Conservation (phyloP, 2,797 vertebrate genomes). For the Babyrousa celebensis region DNA sequence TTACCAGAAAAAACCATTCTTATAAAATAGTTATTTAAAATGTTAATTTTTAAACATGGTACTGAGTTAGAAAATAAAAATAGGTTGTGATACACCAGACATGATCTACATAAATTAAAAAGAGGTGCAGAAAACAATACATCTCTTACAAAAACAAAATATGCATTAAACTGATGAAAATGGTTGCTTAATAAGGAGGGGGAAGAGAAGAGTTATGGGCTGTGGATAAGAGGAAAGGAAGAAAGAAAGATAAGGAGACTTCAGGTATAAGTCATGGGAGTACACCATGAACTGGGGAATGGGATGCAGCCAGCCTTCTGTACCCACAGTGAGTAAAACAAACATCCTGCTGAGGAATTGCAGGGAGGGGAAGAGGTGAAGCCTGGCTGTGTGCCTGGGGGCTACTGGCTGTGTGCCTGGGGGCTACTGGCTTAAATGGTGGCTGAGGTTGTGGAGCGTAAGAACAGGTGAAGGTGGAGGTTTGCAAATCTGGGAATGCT, state of each 20-base stretch:
- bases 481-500: neutral
- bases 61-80: neutral
- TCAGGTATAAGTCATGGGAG: neutral
- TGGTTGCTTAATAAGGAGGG: neutral
- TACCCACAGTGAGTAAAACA: neutral
- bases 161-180: neutral
- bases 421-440: neutral
- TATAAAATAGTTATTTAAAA: neutral
- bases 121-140: neutral
- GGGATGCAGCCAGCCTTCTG: neutral
- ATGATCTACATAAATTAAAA: constrained; percentile 52
- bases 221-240: neutral
- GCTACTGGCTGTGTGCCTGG: neutral
- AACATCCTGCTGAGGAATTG: neutral
- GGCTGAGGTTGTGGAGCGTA: neutral
- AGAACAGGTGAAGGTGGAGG: neutral
- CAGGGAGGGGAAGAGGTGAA: neutral
- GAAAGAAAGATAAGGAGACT: neutral
- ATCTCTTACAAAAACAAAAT: constrained; percentile 14
- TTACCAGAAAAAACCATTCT: neutral
- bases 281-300: neutral
- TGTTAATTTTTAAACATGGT: neutral
- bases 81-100: neutral
- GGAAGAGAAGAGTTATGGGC: neutral
- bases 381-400: neutral